phyloP scores from a whole-genome alignment of 2,797 vertebrate genomes.

The Clarias pachynema region DNA sequence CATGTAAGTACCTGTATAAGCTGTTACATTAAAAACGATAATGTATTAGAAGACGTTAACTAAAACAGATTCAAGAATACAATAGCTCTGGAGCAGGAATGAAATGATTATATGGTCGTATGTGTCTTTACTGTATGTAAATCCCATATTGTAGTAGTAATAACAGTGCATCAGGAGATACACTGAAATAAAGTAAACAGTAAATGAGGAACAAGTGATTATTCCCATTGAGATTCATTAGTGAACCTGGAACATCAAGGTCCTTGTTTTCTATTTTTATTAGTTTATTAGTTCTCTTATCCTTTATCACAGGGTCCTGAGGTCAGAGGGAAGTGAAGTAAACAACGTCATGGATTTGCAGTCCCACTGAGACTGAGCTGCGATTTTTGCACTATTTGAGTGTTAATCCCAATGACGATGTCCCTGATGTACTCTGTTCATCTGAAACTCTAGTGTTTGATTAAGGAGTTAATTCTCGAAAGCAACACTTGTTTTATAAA shows the following conservation, averaged over 20 bases:
- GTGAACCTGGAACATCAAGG: not conserved
- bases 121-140: not conserved
- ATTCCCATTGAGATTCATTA: slow-evolving; percentile 12
- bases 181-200: not conserved
- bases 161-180: not conserved
- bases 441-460: not conserved
- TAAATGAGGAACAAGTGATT: not conserved
- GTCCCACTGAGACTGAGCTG: not conserved
- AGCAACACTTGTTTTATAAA: not conserved
- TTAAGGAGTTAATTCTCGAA: not conserved
- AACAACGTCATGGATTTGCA: not conserved
- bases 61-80: not conserved
- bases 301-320: not conserved
- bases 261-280: not conserved
- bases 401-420: slow-evolving; percentile 51
- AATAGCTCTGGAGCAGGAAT: not conserved
- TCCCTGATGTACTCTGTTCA: slow-evolving; percentile 19
- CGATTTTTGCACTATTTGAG: slow-evolving; percentile 19
- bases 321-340: not conserved
- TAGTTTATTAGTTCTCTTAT: not conserved
- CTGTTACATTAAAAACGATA: not conserved
- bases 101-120: not conserved
- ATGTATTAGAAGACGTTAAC: not conserved
- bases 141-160: no score
- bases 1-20: not conserved